Base-by-base conservation (phyloP, 2,113 vertebrate species). In the Theristicus caerulescens region DNA sequence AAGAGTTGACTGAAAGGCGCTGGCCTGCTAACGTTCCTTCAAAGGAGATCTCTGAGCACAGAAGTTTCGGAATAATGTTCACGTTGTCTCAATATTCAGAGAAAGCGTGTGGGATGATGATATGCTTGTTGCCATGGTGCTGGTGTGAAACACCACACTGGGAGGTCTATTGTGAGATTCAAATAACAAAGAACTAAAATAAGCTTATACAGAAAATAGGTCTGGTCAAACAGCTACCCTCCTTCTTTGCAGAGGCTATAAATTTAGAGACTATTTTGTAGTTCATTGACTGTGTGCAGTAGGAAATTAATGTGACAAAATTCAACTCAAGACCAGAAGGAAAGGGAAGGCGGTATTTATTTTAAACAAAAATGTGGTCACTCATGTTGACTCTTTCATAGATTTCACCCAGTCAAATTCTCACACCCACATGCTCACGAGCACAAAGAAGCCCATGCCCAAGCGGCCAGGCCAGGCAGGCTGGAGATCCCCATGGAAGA, bases 401-500 rank as follows among this genome's bases (percentile, higher is more conserved):
- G 73, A 18, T 78, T 90, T 74, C 42, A 49, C 24, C 31, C 9
- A 11, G 20, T 40, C 40, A 3, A 49, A 5, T 40, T 69, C 71
- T 58, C 27, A 20, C 26, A 34, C 47, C 18, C 29, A 11, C 2
- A 0, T 26, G n/a, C 44, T 94, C 57, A n/a, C 0, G 4, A 52
- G 38, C 70, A 21, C 44, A 40, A 13, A 57, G 78, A 71, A 55
- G 15, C 25, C 19, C 18, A 3, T 16, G 26, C 18, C 52, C 65
- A 46, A 34, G 67, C 2, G 2, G 34, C 34, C 31, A 17, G 14
- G 17, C 38, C 26, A 34, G 44, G n/a, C 26, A 65, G 38, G 44
- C 26, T 58, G 54, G 8, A 76, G 27, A 49, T 44, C 24, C 49
- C 31, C 9, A 0, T 9, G 24, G 22, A 40, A 80, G 54, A 80